Evolutionary conservation across 2,888 invertebrate species (phyloP).

Genomic region (Cacoxenus indagator): DNA sequence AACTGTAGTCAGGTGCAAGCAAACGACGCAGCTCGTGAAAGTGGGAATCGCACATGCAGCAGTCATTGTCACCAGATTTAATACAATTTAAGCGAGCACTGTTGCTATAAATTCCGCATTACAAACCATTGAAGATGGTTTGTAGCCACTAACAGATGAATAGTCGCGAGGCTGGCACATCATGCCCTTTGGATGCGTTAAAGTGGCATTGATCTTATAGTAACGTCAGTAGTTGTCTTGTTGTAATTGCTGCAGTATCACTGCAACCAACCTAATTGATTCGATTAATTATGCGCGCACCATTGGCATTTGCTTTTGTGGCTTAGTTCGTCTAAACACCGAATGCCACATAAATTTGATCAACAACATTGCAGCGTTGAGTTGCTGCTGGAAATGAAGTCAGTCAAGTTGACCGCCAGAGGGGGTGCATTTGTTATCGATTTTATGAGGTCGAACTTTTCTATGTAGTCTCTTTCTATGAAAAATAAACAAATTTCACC

Average conservation of each 20-base stretch:
- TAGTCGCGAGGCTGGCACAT: too few relatives aligned
- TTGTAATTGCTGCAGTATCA: too few relatives aligned
- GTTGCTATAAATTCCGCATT: background rate
- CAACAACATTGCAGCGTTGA: background rate
- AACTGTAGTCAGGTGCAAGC: background rate
- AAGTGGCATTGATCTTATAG: too few relatives aligned
- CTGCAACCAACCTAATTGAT: too few relatives aligned
- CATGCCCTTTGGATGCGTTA: too few relatives aligned
- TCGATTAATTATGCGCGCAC: too few relatives aligned
- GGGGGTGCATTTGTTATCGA: constrained; percentile 17
- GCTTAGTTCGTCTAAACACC: constrained; percentile 1
- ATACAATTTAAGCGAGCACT: background rate
- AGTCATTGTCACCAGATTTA: background rate
- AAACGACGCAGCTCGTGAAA: background rate
- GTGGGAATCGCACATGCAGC: background rate
- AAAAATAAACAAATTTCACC: constrained; percentile 23
- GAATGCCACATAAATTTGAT: constrained; percentile 16
- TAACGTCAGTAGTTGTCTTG: too few relatives aligned
- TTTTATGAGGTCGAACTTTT: constrained; percentile 21
- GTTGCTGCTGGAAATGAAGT: background rate
- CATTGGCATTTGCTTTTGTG: background rate
- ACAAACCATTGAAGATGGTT: background rate
- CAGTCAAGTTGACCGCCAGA: background rate
- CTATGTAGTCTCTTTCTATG: constrained; percentile 5
- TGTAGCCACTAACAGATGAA: background rate